Evolutionary conservation across 92 coral and sea anemone genomes (phyloP).

Genomic region (Virgularia gustaviana): DNA sequence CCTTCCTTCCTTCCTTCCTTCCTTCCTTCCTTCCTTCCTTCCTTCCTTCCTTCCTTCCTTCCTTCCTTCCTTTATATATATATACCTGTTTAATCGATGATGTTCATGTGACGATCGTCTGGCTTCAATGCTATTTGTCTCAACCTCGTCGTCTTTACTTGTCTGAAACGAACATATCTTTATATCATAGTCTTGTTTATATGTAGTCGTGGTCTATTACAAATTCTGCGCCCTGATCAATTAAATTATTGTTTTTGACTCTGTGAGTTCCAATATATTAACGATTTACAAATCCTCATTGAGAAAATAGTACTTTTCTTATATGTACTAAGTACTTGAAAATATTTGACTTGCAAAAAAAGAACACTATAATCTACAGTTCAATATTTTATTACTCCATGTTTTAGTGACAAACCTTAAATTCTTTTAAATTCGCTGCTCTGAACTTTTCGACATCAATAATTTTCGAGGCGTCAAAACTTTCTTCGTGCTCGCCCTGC

Average conservation of each 20-base stretch:
- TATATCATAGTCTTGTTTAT: too few species aligned
- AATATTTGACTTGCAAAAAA: too few species aligned
- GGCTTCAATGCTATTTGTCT: neutral
- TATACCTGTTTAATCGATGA: neutral
- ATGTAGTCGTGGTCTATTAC: neutral
- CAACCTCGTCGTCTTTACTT: neutral
- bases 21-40: neutral
- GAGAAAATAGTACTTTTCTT: neutral
- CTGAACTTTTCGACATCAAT: slow-evolving; percentile 82
- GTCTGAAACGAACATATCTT: neutral
- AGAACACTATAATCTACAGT: neutral
- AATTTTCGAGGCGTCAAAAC: slow-evolving; percentile 69
- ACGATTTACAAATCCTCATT: too few species aligned
- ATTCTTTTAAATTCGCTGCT: slow-evolving; percentile 66
- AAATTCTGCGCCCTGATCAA: too few species aligned
- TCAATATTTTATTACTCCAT: too few species aligned
- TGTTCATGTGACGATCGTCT: neutral
- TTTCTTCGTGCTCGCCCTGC: slow-evolving; percentile 68
- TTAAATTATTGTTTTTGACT: too few species aligned
- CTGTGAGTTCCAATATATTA: too few species aligned
- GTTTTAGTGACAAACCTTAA: slow-evolving; percentile 33
- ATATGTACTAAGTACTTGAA: neutral
- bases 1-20: neutral
- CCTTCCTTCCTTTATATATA: neutral
- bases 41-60: neutral